These are phyloP conservation scores for Sorex fumeus DNA, from an alignment of 2,113 vertebrate species.

Conservation along the genomic window DNA sequence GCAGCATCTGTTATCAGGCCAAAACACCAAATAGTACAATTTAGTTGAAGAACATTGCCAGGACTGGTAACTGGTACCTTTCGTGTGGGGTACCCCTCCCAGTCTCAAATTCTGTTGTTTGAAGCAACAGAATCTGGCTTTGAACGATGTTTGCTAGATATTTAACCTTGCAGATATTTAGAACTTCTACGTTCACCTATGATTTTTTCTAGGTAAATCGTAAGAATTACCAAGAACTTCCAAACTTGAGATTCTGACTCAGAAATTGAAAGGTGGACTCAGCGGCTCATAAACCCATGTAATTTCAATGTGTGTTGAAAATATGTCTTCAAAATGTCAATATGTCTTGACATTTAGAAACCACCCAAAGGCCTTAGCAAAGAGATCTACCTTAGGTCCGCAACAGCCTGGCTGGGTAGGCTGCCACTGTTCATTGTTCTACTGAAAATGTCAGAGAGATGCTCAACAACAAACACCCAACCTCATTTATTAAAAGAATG, in stretches of 20 bases:
- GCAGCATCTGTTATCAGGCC: no score
- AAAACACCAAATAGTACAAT: no score
- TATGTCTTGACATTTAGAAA: neutral
- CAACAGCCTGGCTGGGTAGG: neutral
- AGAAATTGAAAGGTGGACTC: neutral
- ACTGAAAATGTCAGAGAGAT: neutral
- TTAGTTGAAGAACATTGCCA: no score
- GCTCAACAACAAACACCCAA: neutral
- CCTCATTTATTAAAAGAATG: constrained; percentile 44
- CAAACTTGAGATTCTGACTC: neutral
- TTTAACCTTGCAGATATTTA: neutral
- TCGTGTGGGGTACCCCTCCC: no score
- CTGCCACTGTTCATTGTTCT: neutral
- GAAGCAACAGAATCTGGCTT: neutral
- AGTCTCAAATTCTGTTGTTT: no score
- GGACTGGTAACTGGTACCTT: no score
- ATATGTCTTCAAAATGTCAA: no score
- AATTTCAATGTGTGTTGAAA: neutral
- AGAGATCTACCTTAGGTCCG: neutral
- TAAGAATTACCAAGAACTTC: constrained; percentile 2
- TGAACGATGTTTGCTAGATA: constrained; percentile 9
- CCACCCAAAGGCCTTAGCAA: neutral
- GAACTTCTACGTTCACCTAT: neutral
- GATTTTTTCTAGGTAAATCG: neutral
- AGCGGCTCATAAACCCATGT: neutral